Base-by-base conservation (phyloP, 1,140 invertebrate species). In the Trachymyrmex cornetzi region DNA sequence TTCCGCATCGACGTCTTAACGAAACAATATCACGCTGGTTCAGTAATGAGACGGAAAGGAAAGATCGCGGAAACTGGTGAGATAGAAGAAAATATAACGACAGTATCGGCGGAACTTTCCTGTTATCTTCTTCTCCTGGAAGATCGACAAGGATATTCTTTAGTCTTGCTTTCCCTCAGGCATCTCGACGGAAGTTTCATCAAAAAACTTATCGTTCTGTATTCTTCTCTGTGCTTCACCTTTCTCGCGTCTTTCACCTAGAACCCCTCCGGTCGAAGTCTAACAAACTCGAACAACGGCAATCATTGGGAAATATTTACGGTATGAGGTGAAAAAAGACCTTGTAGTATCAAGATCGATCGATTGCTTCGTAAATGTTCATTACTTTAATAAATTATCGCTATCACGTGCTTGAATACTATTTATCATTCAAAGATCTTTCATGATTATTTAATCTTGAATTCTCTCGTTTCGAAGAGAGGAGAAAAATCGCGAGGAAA, bases 301-400 rank as follows among this genome's bases (percentile, higher is more conserved):
- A 81, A 90, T 88, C 89, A 87, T 77, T 57, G 50, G 57, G 72
- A 77, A 87, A 72, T 79, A 90, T 90, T 88, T 77, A 71, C 55
- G 69, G 59, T 85, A 22, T 30, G 66, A 86, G 85, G 64, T 74
- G 77, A 50, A 69, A 53, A 82, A 63, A n/a, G 16, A 66, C 22
- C 27, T 34, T 9, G 7, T 19, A 24, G 55, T 67, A 67, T 67
- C 77, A 44, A 75, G 57, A 61, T 48, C 57, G 34, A n/a, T 19
- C 6, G 69, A 63, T 16, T 48, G 27, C 38, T 61, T 61, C 27
- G 55, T n/a, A 44, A 82, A 72, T 48, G 71, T 72, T 14, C 24
- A 16, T 59, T 19, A 14, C 16, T 74, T 27, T 59, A 61, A 74
- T 38, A 24, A 81, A 82, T 84, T 75, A 75, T 34, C 16, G 24